Evolutionary conservation across 2,797 vertebrate genomes (phyloP).

Genomic region (Cetoscarus ocellatus): DNA sequence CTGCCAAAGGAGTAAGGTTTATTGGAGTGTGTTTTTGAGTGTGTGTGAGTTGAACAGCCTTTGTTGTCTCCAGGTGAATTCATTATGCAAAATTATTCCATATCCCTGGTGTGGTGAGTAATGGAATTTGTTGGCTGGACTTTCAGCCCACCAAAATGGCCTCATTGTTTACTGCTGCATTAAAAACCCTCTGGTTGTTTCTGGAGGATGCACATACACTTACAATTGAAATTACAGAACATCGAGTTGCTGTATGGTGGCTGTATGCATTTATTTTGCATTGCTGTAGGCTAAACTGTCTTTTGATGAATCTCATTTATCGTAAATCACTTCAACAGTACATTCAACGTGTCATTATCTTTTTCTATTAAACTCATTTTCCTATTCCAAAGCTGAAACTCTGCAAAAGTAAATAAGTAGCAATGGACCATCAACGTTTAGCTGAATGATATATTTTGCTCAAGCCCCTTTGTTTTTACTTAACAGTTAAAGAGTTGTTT

Average conservation of each 20-base stretch:
- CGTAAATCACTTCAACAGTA: neutral
- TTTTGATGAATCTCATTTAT: neutral
- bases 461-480: neutral
- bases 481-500: no score
- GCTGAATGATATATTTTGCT: neutral
- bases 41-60: neutral
- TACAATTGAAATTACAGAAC: no score
- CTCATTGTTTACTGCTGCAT: neutral
- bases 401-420: neutral
- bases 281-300: neutral
- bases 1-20: neutral
- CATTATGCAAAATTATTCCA: neutral
- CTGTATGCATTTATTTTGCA: neutral
- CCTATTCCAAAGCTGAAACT: neutral
- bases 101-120: neutral
- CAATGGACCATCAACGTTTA: neutral
- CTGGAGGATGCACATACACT: no score
- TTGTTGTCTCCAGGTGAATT: neutral
- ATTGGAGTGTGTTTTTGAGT: neutral
- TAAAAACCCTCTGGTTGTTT: neutral
- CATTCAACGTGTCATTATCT: neutral
- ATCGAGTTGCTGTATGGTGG: no score
- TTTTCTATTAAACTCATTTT: neutral
- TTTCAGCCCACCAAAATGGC: neutral
- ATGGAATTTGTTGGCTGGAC: constrained; percentile 8